Base-by-base conservation (phyloP, 2,888 invertebrate species). In the Caenorhabditis wallacei region DNA sequence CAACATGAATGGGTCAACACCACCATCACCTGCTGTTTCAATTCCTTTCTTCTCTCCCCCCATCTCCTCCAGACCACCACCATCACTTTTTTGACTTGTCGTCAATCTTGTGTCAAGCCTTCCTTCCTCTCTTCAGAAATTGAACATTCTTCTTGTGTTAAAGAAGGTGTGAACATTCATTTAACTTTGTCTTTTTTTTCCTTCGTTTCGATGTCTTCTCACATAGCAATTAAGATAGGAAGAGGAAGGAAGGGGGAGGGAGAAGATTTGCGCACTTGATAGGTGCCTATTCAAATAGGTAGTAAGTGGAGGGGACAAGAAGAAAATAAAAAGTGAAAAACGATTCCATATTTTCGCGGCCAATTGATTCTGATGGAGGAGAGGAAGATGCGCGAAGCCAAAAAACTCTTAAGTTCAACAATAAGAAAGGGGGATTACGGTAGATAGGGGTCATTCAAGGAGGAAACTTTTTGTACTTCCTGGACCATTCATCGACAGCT, bases 261-360 rank as follows among this genome's bases (percentile, higher is more conserved):
- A 48, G 35, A 20, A 63, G 75, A 75, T 75, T 76, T 76, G 76
- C 76, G 76, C 76, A 76, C 76, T 76, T 76, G 76, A 76, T 76
- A 76, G 51, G 76, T 76, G 59, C 75, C 75, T 76, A 76, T 76
- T 76, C 68, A 76, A 76, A 76, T 64, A 79, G 79, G 64, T 63
- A 54, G 40, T 40, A 40, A 30, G 40, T 2, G 74, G 37, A 37
- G 46, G 18, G 8, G 18, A 48, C 7, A n/a, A 48, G 16, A 43
- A 7, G 1, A 46, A 30, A 48, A 24, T 20, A 51, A 40, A 16
- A 30, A 8, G 30, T 16, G 46, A 51, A 30, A 53, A 48, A 56
- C 43, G 51, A 26, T 71, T 68, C 74, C 74, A 75, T 76, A 76
- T 76, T 76, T 66, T 71, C 61, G 78, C 63, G 71, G 70, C 68